These are phyloP conservation scores for Sebastes vulpes DNA, from an alignment of 2,797 vertebrate genomes.

Conservation along the genomic window DNA sequence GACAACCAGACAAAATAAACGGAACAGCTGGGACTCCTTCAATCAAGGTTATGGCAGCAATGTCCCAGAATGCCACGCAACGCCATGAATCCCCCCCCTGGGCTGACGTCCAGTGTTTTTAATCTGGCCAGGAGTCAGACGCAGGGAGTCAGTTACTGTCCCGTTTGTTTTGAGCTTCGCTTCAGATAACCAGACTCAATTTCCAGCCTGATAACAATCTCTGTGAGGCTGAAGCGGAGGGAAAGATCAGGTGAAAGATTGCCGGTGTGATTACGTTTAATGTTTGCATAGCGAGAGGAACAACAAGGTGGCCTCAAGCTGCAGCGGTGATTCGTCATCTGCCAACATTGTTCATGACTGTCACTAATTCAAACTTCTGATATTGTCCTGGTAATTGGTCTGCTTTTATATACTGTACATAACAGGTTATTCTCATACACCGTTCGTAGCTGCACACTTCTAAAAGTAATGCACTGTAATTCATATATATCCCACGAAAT, in stretches of 20 bases:
- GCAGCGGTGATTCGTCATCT: background rate
- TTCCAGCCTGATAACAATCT: conserved; percentile 31
- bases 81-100: background rate
- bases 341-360: background rate
- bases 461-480: no score
- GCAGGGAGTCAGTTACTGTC: conserved; percentile 15
- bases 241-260: conserved; percentile 13
- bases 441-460: no score
- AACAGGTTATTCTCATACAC: no score
- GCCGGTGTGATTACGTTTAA: conserved; percentile 19
- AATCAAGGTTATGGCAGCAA: conserved; percentile 55
- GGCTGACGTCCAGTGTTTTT: conserved; percentile 46
- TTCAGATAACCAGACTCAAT: conserved; percentile 40
- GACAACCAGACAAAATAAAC: background rate
- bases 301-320: background rate
- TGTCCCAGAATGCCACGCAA: conserved; percentile 57
- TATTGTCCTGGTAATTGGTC: background rate
- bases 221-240: background rate
- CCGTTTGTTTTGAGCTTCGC: conserved; percentile 2
- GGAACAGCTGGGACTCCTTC: conserved; percentile 56
- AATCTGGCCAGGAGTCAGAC: conserved; percentile 47
- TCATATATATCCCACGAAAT: no score
- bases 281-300: conserved; percentile 5
- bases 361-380: background rate
- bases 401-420: background rate